Evolutionary conservation across 2,113 vertebrate genomes (phyloP).

Genomic region (Nothobranchius furzeri): DNA sequence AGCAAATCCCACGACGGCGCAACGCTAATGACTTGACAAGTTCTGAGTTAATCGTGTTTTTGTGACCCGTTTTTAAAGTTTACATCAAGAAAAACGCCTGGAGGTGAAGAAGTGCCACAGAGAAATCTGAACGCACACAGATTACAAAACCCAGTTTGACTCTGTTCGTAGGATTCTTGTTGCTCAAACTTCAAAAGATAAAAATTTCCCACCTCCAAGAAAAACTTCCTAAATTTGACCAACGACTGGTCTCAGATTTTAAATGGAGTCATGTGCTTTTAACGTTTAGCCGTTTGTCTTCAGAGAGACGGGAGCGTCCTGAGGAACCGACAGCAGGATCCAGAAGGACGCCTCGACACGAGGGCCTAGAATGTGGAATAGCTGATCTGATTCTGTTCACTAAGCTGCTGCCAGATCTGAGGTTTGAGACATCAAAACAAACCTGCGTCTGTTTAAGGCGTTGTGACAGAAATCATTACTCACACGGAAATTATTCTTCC

Average conservation of each 20-base stretch:
- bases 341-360: constrained; percentile 25
- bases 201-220: not conserved
- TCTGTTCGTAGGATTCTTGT: constrained; percentile 13
- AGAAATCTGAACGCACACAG: not conserved
- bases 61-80: constrained; percentile 4
- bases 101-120: constrained; percentile 6
- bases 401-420: constrained; percentile 34
- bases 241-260: constrained; percentile 6
- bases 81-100: not conserved
- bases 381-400: constrained; percentile 19
- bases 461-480: constrained; percentile 37
- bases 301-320: constrained; percentile 30
- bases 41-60: not conserved
- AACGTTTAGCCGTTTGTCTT: constrained; percentile 6
- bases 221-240: constrained; percentile 11
- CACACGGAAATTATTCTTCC: constrained; percentile 34
- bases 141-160: not conserved
- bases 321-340: constrained; percentile 37
- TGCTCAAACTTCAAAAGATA: not conserved
- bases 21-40: not conserved
- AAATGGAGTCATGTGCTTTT: constrained; percentile 18
- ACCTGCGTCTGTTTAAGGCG: constrained; percentile 74
- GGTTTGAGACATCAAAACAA: constrained; percentile 53
- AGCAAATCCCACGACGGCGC: constrained; percentile 17
- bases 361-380: not conserved